Base-by-base conservation (phyloP, 2,888 invertebrate species). In the Cerastis leucographa region DNA sequence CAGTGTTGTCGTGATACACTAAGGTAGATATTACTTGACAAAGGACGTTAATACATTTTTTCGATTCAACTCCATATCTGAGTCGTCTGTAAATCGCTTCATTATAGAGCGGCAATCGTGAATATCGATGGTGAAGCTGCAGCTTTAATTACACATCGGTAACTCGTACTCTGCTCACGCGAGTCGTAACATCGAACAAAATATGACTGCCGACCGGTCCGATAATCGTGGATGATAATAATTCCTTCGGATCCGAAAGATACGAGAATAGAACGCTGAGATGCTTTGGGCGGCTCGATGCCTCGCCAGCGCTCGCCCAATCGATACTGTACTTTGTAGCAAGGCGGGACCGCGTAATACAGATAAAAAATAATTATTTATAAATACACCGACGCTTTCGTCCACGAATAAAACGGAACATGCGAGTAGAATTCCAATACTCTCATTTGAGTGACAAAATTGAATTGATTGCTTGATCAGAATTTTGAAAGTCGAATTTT, bases 301-400 rank as follows among this genome's bases (percentile, higher is more conserved):
- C 88, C 89, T 89, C 89, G 88, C 87, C 80, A 76, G 76, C 90
- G 89, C 85, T 90, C 90, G 89, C 71, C 92, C 92, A 95, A 95
- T 95, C 94, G 88, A 94, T 94, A 94, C 88, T 65, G 88, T 91
- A 92, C 94, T 92, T 93, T 93, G 93, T 94, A 91, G 92, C 89
- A 86, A 90, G 89, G 90, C 90, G 90, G 91, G 87, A 86, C 86
- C 77, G 85, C 76, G 86, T 83, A 85, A 76, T 83, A 86, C 81
- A 81, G 87, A 88, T 87, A 89, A 89, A 89, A 90, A 90, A 90
- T 29, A 70, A 82, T 74, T 85, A 90, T 88, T 90, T 91, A 88
- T 88, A 90, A 89, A 92, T 89, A 90, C 78, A 66, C 62, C 40
- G 40, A 70, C 67, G 77, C 73, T 84, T 86, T 88, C 80, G 81